A percentile compares a stretch with the other conserved stretches of the same genome.
phyloP scores from a whole-genome alignment of 2,113 vertebrate species.

The Silurus meridionalis region DNA sequence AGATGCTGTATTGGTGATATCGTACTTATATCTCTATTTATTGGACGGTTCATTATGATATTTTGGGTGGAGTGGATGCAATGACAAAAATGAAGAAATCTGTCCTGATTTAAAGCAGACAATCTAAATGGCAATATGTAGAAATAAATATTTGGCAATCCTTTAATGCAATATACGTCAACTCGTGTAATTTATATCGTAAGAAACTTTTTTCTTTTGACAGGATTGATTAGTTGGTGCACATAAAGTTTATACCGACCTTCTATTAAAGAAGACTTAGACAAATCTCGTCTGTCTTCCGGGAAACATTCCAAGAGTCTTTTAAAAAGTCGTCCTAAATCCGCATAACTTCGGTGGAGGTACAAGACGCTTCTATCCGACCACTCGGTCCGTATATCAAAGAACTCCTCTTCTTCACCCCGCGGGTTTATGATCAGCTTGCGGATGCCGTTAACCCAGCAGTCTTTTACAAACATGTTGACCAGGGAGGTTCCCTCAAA shows the following conservation, averaged over 20 bases:
- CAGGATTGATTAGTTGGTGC: background rate
- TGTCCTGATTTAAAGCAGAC: no score
- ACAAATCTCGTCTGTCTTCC: constrained; percentile 83
- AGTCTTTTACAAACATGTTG: constrained; percentile 96
- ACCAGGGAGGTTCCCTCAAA: constrained; percentile 96
- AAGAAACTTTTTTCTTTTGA: background rate
- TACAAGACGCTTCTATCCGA: constrained; percentile 94
- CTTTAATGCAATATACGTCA: no score
- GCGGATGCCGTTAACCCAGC: constrained; percentile 96
- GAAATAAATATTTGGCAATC: no score
- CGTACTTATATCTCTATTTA: no score
- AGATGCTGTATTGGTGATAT: no score
- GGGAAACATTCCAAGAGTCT: constrained; percentile 87
- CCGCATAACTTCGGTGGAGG: constrained; percentile 89
- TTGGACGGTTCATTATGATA: no score
- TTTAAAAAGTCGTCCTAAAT: constrained; percentile 84
- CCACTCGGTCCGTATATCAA: constrained; percentile 95
- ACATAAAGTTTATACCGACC: constrained; percentile 71
- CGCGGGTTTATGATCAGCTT: constrained; percentile 85
- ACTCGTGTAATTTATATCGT: background rate
- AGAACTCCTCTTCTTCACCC: constrained; percentile 94
- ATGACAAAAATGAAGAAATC: no score
- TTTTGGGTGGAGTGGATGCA: no score
- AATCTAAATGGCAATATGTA: no score
- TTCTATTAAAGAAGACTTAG: constrained; percentile 83